Evolutionary conservation across 2,113 vertebrate species (phyloP).

Genomic region (Oryzias celebensis): DNA sequence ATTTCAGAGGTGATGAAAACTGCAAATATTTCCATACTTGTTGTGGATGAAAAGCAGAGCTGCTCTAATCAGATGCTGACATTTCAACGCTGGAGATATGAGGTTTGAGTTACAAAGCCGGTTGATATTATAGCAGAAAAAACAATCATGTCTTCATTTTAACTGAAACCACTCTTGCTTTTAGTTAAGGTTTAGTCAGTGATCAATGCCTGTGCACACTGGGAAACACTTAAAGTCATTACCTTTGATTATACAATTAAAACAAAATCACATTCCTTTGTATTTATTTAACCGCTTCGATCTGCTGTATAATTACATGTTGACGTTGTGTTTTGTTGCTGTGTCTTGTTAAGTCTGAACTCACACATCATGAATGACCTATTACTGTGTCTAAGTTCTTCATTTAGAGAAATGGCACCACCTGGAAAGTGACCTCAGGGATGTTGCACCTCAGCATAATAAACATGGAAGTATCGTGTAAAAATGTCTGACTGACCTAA

Average conservation of each 20-base stretch:
- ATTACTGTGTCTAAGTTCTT: slow-evolving; percentile 40
- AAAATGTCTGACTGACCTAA: slow-evolving; percentile 33
- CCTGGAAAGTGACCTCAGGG: slow-evolving; percentile 37
- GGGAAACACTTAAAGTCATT: slow-evolving; percentile 31
- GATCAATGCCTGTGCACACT: slow-evolving; percentile 8
- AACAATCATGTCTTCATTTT: slow-evolving; percentile 26
- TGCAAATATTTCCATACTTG: slow-evolving; percentile 3
- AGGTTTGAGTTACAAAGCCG: not conserved
- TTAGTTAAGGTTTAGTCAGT: slow-evolving; percentile 1
- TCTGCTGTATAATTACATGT: slow-evolving; percentile 4
- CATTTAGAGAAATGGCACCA: slow-evolving; percentile 43
- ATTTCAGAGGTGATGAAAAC: slow-evolving; percentile 16
- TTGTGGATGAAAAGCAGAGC: slow-evolving; percentile 33
- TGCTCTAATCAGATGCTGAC: slow-evolving; percentile 26
- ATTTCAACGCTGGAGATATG: slow-evolving; percentile 1
- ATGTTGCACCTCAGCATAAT: slow-evolving; percentile 28
- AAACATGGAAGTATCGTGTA: slow-evolving; percentile 30
- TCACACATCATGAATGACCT: slow-evolving; percentile 48
- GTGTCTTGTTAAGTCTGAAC: slow-evolving; percentile 27
- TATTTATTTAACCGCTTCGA: slow-evolving; percentile 33
- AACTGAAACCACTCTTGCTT: slow-evolving; percentile 10
- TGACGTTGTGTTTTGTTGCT: slow-evolving; percentile 34
- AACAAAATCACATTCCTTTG: slow-evolving; percentile 16
- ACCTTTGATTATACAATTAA: slow-evolving; percentile 35
- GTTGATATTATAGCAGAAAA: slow-evolving; percentile 20